Evolutionary conservation across 2,888 invertebrate species (phyloP).

Genomic region (Lochmaea capreae): DNA sequence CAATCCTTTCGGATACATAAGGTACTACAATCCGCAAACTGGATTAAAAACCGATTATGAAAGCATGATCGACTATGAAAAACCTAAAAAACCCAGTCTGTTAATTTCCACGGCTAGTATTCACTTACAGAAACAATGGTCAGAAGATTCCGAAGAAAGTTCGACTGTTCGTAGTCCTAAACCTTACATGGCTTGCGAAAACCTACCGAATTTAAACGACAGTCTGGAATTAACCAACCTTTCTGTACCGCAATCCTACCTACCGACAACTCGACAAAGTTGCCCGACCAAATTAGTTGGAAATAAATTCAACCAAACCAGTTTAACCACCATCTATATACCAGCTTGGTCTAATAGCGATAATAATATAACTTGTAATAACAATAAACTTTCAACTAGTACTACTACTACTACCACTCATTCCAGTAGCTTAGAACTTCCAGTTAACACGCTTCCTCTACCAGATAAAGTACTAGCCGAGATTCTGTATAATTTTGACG

Average conservation of each 20-base stretch:
- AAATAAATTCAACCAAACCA: constrained; percentile 70
- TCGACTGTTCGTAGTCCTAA: constrained; percentile 70
- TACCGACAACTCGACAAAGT: constrained; percentile 70
- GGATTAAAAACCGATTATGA: constrained; percentile 64
- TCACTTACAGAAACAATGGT: constrained; percentile 58
- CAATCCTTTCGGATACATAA: constrained; percentile 75
- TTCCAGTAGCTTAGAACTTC: constrained; percentile 71
- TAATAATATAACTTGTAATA: constrained; percentile 57
- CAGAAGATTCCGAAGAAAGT: constrained; percentile 73
- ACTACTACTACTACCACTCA: constrained; percentile 66
- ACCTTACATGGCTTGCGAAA: constrained; percentile 75
- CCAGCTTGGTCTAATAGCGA: constrained; percentile 67
- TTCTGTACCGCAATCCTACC: constrained; percentile 53
- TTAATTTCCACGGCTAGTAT: constrained; percentile 68
- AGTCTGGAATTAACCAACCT: constrained; percentile 67
- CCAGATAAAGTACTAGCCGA: constrained; percentile 70
- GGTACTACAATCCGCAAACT: constrained; percentile 71
- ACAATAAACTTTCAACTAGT: constrained; percentile 47
- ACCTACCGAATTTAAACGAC: constrained; percentile 75
- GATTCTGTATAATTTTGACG: constrained; percentile 67
- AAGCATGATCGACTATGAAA: constrained; percentile 68
- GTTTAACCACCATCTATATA: constrained; percentile 69
- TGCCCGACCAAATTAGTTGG: constrained; percentile 75
- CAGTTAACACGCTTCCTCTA: constrained; percentile 66
- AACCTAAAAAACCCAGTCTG: constrained; percentile 36